Evolutionary conservation across 2,113 vertebrate species (phyloP), one percentile per base, ranked within the genome.

Genomic region (Taurulus bubalis): DNA sequence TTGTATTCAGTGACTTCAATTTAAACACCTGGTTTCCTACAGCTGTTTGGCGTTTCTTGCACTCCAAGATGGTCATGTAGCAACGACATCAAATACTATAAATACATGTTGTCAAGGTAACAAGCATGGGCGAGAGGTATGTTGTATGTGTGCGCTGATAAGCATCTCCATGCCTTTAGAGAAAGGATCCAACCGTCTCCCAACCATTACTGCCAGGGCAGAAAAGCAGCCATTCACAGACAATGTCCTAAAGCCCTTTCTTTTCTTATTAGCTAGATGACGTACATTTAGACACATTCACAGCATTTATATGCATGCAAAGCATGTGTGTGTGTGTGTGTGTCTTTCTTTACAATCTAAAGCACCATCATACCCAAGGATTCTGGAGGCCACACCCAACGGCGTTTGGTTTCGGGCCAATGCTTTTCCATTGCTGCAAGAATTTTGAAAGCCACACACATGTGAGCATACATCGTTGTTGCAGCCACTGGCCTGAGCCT

Each of bases 71-170:
- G 20, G 58, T 53, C 36, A 47, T 28, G 30, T 42, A 3, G 55
- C 32, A 49, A 20, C 38, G 70, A 55, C 36, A 40, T 40, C n/a
- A 42, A 24, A 62, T 28, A 51, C 62, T 85, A 74, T 82, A 75
- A 82, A 79, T 82, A 79, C 56, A 82, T 0, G 67, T 88, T 83
- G 51, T 63, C 76, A 77, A 18, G 75, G 79, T 60, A 85, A 85
- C 79, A 22, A 47, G 20, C 28, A 67, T 6, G 9, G 28, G 12
- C 67, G 60, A 62, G 32, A 65, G 14, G 20, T 72, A n/a, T 71
- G 56, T 63, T 55, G 12, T 38, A 59, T 28, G 24, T 82, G 60
- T 73, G 40, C n/a, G 63, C 22, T 64, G 75, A 68, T 75, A 38
- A 63, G 20, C 36, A 59, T 63, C 59, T 75, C 18, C 12, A 56